phyloP scores from a whole-genome alignment of 2,888 invertebrate species.

The Crematogaster levior region DNA sequence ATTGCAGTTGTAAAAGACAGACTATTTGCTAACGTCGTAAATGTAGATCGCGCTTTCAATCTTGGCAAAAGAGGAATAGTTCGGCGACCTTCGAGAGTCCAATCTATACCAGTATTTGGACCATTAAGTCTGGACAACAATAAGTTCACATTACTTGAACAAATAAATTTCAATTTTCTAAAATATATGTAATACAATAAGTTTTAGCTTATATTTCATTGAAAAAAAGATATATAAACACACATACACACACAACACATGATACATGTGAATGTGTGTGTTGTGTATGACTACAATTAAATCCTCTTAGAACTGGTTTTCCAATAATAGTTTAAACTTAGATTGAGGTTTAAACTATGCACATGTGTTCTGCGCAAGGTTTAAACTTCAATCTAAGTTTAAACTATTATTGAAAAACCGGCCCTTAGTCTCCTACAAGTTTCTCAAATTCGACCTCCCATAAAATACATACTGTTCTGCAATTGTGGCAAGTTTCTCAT shows the following conservation, averaged over 20 bases:
- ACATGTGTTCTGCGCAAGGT: too few relatives aligned
- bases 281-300: too few relatives aligned
- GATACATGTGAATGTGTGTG: too few relatives aligned
- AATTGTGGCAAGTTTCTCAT: conserved; percentile 95
- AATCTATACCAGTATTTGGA: conserved; percentile 88
- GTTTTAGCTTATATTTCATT: background rate
- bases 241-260: too few relatives aligned
- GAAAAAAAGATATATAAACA: too few relatives aligned
- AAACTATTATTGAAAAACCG: too few relatives aligned
- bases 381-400: too few relatives aligned
- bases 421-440: background rate
- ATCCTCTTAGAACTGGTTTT: too few relatives aligned
- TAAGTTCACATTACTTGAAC: conserved; percentile 3
- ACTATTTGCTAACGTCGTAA: conserved; percentile 93
- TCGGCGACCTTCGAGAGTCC: conserved; percentile 95
- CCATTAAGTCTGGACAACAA: conserved; percentile 80
- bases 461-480: conserved; percentile 92
- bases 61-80: conserved; percentile 93
- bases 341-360: too few relatives aligned
- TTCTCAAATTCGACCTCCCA: conserved; percentile 1
- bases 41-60: conserved; percentile 94
- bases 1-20: conserved; percentile 89
- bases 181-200: background rate
- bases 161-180: background rate
- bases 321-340: too few relatives aligned